These are phyloP conservation scores for Enteromius treurensis DNA, from an alignment of 2,797 vertebrate genomes.

Conservation along the genomic window DNA sequence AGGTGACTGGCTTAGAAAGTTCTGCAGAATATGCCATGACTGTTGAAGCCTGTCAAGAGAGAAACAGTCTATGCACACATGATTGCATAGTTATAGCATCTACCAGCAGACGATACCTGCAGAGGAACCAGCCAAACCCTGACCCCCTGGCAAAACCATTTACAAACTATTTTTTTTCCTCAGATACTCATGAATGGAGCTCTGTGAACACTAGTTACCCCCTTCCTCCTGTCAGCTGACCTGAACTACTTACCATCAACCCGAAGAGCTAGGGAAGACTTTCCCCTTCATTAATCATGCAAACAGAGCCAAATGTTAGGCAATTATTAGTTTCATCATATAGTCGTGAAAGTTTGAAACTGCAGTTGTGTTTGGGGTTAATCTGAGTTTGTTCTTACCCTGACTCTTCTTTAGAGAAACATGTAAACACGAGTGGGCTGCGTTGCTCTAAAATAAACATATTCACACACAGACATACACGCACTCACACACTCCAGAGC, in stretches of 20 bases:
- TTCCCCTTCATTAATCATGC: background rate
- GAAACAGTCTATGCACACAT: background rate
- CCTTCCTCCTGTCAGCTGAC: conserved; percentile 58
- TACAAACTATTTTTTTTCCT: conserved; percentile 48
- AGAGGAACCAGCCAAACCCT: conserved; percentile 43
- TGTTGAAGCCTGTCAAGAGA: background rate
- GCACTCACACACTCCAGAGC: conserved; percentile 25
- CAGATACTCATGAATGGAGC: conserved; percentile 71
- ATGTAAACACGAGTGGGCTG: conserved; percentile 6
- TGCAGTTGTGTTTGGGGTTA: background rate
- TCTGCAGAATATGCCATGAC: background rate
- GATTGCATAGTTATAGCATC: background rate
- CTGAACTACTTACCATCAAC: conserved; percentile 55
- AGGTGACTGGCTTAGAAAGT: background rate
- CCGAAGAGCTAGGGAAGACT: conserved; percentile 30
- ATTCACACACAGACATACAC: conserved; percentile 4
- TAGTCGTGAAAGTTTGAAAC: background rate
- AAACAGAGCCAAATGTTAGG: background rate
- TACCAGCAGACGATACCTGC: background rate
- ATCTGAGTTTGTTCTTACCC: background rate
- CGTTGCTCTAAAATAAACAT: conserved; percentile 7
- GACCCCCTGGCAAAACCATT: conserved; percentile 27
- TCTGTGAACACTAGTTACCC: conserved; percentile 71
- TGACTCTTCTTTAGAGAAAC: conserved; percentile 8
- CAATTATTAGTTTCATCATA: background rate